Percentiles rank a stretch among this genome's conserved stretches.
Evolutionary conservation across 2,113 vertebrate genomes (phyloP).

Genomic region (Rhabdornis inornatus): DNA sequence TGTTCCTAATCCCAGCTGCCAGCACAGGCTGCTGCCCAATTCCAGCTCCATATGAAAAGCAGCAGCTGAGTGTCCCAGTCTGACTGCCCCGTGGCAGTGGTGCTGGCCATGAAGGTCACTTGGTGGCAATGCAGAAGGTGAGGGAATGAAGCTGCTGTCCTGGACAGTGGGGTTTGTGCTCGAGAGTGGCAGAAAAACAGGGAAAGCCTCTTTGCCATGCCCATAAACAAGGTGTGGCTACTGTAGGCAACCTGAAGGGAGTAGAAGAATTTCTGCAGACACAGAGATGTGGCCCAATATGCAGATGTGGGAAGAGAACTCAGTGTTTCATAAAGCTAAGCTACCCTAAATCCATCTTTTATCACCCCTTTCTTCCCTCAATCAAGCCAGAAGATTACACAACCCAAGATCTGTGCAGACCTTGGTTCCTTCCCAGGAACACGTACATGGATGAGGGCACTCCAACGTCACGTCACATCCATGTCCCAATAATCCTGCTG

Average conservation of each 20-base stretch:
- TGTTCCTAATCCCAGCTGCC: background rate
- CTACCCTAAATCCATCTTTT: background rate
- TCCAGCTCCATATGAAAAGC: background rate
- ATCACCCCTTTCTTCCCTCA: background rate
- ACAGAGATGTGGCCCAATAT: background rate
- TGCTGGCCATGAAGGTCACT: background rate
- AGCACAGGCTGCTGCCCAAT: background rate
- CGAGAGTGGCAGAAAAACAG: background rate
- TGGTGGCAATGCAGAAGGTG: background rate
- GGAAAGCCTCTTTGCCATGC: background rate
- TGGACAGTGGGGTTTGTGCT: background rate
- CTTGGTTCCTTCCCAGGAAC: background rate
- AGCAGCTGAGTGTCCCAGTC: background rate
- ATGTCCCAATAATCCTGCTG: background rate
- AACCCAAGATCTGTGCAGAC: background rate
- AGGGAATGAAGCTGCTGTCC: background rate
- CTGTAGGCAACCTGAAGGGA: background rate
- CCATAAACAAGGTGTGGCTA: background rate
- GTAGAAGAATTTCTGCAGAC: background rate
- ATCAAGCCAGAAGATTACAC: background rate
- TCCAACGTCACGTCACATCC: fast-evolving
- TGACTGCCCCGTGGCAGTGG: background rate
- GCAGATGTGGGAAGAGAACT: background rate
- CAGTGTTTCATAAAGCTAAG: background rate
- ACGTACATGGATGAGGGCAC: fast-evolving